Percentiles rank a stretch among this genome's conserved stretches.
These are phyloP conservation scores for Artemisiospiza belli DNA, from an alignment of 2,113 vertebrate species.

Conservation along the genomic window DNA sequence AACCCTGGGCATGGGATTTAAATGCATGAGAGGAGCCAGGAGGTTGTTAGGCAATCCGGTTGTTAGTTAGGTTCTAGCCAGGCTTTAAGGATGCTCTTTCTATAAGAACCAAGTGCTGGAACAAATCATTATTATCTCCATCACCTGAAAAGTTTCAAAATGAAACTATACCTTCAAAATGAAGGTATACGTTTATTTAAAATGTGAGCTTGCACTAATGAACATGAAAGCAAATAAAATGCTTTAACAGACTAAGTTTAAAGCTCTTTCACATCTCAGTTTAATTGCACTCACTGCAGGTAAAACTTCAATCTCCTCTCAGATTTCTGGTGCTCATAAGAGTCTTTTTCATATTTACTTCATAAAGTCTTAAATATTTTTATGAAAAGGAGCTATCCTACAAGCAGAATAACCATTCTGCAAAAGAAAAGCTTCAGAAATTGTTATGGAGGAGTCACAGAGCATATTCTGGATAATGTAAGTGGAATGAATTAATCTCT, in stretches of 20 bases:
- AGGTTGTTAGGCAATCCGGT: neutral
- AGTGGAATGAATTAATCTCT: conserved; percentile 29
- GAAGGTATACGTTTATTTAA: neutral
- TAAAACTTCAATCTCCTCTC: neutral
- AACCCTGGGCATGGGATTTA: rapidly evolving
- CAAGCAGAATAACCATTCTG: neutral
- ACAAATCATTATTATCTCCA: neutral
- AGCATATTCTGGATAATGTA: neutral
- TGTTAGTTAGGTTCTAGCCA: neutral
- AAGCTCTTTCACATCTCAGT: neutral
- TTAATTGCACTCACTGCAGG: neutral
- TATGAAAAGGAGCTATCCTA: neutral
- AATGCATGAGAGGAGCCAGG: rapidly evolving
- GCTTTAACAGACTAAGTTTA: neutral
- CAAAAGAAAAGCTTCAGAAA: neutral
- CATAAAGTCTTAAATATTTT: neutral
- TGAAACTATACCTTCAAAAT: neutral
- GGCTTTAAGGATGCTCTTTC: neutral
- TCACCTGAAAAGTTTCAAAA: neutral
- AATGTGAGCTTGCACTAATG: neutral
- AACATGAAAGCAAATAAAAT: neutral
- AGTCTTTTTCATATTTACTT: neutral
- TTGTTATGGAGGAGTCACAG: neutral
- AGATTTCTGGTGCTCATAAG: neutral
- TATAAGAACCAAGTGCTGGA: neutral